phyloP scores from a whole-genome alignment of 2,113 vertebrate species.

The Oreotrochilus melanogaster region DNA sequence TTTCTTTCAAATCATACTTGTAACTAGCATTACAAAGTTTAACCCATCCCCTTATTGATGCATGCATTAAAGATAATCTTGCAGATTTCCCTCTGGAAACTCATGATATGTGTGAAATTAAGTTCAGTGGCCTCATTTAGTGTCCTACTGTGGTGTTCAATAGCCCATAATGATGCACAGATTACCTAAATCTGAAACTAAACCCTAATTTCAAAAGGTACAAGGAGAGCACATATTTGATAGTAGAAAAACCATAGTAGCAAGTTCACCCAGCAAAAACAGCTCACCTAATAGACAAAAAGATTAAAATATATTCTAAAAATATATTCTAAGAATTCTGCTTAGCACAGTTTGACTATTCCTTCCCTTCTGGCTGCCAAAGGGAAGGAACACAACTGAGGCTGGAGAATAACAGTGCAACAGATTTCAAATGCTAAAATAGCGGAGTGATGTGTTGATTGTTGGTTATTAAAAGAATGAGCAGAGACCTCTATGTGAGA shows the following conservation, averaged over 20 bases:
- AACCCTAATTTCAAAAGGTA: background rate
- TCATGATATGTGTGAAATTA: background rate
- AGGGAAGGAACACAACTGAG: background rate
- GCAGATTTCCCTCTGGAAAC: background rate
- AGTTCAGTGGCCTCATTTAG: background rate
- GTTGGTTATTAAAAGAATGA: background rate
- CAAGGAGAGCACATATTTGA: background rate
- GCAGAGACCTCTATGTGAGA: background rate
- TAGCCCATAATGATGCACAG: background rate
- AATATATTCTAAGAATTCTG: background rate
- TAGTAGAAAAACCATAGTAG: background rate
- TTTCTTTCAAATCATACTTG: background rate
- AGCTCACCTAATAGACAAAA: background rate
- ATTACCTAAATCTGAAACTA: constrained; percentile 22
- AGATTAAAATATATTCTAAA: background rate
- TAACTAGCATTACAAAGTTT: constrained; percentile 5
- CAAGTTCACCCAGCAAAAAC: background rate
- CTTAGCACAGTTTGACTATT: background rate
- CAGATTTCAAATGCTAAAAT: background rate
- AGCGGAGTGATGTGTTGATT: background rate
- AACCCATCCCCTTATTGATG: background rate
- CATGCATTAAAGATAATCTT: background rate
- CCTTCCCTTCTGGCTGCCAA: background rate
- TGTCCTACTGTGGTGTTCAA: background rate
- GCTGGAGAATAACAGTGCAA: background rate